phyloP scores from a whole-genome alignment of 2,113 vertebrate species.

The Cairina moschata region DNA sequence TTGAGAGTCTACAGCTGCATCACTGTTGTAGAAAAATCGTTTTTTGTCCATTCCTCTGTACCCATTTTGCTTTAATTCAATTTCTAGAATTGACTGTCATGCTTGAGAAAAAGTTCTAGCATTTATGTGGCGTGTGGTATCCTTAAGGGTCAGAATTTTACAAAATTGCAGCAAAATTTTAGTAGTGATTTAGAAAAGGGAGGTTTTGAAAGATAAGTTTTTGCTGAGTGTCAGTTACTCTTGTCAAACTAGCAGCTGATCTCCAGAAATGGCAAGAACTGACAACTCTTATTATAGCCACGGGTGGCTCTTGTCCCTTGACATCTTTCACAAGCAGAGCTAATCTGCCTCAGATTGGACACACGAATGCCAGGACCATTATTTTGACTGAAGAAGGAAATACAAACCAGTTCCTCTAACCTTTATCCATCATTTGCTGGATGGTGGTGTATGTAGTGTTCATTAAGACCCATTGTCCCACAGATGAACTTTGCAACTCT shows the following conservation, averaged over 20 bases:
- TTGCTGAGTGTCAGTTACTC: neutral
- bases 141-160: neutral
- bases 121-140: fast-evolving
- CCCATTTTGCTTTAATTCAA: neutral
- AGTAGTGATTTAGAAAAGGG: neutral
- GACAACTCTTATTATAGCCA: neutral
- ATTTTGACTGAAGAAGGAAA: neutral
- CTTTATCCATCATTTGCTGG: neutral
- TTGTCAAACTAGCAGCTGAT: neutral
- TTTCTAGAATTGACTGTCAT: neutral
- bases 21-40: neutral
- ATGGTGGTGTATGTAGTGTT: neutral
- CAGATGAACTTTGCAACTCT: neutral
- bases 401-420: neutral
- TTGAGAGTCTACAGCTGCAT: neutral
- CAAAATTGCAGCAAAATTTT: neutral
- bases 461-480: neutral
- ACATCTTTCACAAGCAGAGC: neutral
- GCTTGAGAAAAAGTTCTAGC: neutral
- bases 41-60: neutral
- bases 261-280: neutral
- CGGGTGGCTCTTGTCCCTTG: neutral
- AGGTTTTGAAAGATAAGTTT: neutral
- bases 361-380: neutral
- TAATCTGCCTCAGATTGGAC: neutral